Percentiles rank a stretch among this genome's conserved stretches.
Conservation (phyloP, 2,113 vertebrate genomes). For the Tautogolabrus adspersus region DNA sequence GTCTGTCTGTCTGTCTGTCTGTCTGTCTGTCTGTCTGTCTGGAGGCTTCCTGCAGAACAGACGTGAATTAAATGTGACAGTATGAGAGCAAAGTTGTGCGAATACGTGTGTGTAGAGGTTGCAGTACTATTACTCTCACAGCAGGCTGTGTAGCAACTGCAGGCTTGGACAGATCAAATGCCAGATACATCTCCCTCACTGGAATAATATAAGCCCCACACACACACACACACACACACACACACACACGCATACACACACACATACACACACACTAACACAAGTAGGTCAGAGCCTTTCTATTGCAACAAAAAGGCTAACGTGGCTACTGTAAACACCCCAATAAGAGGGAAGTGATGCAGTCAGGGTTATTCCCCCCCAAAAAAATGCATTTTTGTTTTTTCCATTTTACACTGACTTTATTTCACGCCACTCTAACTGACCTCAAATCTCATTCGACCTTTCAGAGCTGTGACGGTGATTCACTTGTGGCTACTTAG, state of each 20-base stretch:
- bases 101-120: constrained; percentile 2
- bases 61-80: constrained; percentile 63
- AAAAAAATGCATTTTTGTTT: not conserved
- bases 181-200: constrained; percentile 28
- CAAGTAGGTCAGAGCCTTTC: constrained; percentile 44
- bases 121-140: constrained; percentile 22
- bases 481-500: not conserved
- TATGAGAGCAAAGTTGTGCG: constrained; percentile 26
- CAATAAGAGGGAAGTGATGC: not conserved
- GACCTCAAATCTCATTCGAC: not conserved
- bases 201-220: constrained; percentile 26
- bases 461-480: not conserved
- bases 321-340: constrained; percentile 24
- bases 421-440: not conserved
- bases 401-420: not conserved
- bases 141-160: constrained; percentile 7
- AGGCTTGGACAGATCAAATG: constrained; percentile 46
- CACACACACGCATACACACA: constrained; percentile 1
- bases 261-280: constrained; percentile 14
- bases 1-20: not conserved
- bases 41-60: constrained; percentile 40
- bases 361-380: not conserved
- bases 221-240: constrained; percentile 18
- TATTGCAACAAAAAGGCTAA: constrained; percentile 8
- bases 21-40: constrained; percentile 5